These are phyloP conservation scores for Bathynomus jamesi DNA, from an alignment of 1,140 invertebrate species.

Conservation along the genomic window DNA sequence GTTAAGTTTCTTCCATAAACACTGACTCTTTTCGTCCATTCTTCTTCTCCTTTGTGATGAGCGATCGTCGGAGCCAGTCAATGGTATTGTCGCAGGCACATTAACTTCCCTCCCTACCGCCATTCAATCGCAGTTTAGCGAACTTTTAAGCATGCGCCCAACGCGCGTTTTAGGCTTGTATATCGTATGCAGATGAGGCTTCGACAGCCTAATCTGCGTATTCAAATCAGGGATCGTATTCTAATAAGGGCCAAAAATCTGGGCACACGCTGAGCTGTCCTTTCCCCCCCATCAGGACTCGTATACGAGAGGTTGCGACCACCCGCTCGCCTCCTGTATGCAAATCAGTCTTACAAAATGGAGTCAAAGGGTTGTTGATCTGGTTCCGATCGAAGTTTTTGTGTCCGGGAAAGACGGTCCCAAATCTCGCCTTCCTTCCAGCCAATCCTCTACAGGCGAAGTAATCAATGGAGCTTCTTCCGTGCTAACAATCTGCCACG, in stretches of 20 bases:
- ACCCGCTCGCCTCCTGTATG: neutral
- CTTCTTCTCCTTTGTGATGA: too few relatives aligned
- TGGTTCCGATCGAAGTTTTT: neutral
- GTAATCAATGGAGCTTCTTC: neutral
- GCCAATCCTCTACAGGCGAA: neutral
- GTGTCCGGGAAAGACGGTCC: neutral
- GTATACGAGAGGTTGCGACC: neutral
- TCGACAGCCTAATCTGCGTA: neutral
- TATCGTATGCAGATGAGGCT: neutral
- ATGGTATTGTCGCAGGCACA: neutral
- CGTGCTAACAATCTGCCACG: neutral
- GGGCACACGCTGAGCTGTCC: neutral
- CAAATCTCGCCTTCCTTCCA: neutral
- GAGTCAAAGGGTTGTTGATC: constrained; percentile 1
- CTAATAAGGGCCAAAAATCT: neutral
- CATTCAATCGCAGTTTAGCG: neutral
- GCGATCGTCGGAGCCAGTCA: neutral
- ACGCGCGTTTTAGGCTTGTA: neutral
- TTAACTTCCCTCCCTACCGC: neutral
- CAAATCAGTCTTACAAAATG: neutral
- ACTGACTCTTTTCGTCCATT: too few relatives aligned
- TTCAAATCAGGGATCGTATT: neutral
- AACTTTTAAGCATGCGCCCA: neutral
- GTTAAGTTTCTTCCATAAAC: too few relatives aligned
- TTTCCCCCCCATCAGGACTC: neutral